Percentiles rank a stretch among this genome's conserved stretches.
These are phyloP conservation scores for Triplophysa siluroides DNA, from an alignment of 2,113 vertebrate genomes.

Conservation along the genomic window DNA sequence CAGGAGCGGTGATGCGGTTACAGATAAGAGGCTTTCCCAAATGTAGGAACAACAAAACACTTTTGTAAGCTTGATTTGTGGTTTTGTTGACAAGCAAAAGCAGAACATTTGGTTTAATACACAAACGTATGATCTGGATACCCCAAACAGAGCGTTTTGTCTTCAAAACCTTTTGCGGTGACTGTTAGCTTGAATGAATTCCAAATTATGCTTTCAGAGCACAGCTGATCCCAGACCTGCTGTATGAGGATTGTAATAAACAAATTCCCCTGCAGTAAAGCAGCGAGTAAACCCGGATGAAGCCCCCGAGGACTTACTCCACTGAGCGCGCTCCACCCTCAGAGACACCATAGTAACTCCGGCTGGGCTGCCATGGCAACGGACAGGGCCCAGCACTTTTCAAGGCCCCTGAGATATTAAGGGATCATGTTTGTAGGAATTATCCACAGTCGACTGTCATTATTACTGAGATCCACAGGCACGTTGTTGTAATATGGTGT, in stretches of 20 bases:
- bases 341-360: constrained; percentile 21
- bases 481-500: background rate
- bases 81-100: background rate
- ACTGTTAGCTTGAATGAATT: background rate
- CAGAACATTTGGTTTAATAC: background rate
- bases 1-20: constrained; percentile 1
- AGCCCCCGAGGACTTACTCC: constrained; percentile 11
- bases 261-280: constrained; percentile 16
- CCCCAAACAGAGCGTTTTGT: background rate
- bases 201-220: constrained; percentile 8
- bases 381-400: constrained; percentile 1
- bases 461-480: background rate
- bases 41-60: background rate
- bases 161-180: background rate
- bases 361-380: constrained; percentile 62
- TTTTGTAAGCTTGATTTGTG: background rate
- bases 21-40: background rate
- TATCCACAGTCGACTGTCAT: background rate
- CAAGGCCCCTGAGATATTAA: background rate
- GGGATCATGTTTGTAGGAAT: background rate
- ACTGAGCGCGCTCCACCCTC: constrained; percentile 24
- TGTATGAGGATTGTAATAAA: constrained; percentile 24
- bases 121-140: background rate
- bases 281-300: constrained; percentile 11
- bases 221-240: constrained; percentile 15